Conservation (phyloP, 2,888 invertebrate genomes). For the Byasa hedistus region DNA sequence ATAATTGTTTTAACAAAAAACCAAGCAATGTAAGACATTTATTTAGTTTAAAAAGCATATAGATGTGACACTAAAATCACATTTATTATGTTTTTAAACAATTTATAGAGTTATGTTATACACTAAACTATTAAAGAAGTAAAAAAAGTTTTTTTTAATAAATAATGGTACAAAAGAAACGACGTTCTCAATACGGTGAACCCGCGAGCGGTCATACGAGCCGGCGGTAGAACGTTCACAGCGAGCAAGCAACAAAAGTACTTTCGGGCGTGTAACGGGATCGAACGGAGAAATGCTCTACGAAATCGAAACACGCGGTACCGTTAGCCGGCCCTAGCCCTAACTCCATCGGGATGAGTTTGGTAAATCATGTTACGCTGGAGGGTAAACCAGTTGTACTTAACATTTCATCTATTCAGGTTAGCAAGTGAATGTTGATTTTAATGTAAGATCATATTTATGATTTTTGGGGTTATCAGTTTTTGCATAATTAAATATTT, state of each 20-base stretch:
- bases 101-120: too few species aligned
- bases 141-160: slow-evolving; percentile 51
- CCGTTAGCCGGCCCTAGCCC: slow-evolving; percentile 76
- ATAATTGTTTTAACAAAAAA: too few species aligned
- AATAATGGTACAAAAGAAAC: slow-evolving; percentile 58
- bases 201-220: slow-evolving; percentile 64
- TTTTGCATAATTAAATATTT: neutral
- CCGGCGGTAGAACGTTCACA: slow-evolving; percentile 46
- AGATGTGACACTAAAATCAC: too few species aligned
- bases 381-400: slow-evolving; percentile 24
- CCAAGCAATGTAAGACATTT: too few species aligned
- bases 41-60: too few species aligned
- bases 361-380: slow-evolving; percentile 55
- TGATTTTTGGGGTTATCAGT: neutral
- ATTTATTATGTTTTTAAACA: too few species aligned
- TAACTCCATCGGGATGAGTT: slow-evolving; percentile 64
- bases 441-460: neutral
- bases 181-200: slow-evolving; percentile 70
- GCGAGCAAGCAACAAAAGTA: slow-evolving; percentile 71
- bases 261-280: slow-evolving; percentile 79
- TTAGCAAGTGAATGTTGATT: neutral
- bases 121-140: neutral
- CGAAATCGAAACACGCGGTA: slow-evolving; percentile 79
- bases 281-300: slow-evolving; percentile 77
- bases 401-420: neutral